Percentiles rank a stretch among this genome's conserved stretches.
These are phyloP conservation scores for honey bee (Apis mellifera) DNA, from an alignment of 1,140 invertebrate species.

Conservation along the genomic window DNA sequence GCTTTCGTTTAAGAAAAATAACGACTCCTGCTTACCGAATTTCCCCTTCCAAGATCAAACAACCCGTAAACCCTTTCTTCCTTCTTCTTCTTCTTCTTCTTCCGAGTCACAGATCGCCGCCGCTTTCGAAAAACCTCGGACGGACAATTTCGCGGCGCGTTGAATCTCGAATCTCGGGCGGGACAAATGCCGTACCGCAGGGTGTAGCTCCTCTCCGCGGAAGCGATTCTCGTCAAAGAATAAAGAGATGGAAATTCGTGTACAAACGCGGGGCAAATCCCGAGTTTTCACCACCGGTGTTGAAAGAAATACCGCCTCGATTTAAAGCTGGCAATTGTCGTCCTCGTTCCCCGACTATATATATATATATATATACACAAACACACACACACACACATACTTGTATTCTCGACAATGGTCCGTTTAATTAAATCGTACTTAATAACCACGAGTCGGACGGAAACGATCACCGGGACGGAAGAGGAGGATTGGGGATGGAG, in stretches of 20 bases:
- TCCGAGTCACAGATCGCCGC: background rate
- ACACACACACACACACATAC: no score
- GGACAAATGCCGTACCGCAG: background rate
- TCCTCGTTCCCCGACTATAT: no score
- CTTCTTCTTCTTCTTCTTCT: no score
- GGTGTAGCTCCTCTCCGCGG: no score
- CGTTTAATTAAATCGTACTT: slow-evolving; percentile 66
- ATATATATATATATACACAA: no score
- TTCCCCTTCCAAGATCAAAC: background rate
- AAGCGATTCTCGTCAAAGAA: background rate
- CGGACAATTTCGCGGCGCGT: background rate
- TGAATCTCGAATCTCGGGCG: background rate
- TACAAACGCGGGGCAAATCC: background rate
- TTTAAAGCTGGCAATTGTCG: no score
- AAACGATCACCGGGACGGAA: slow-evolving; percentile 18
- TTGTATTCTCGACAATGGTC: slow-evolving; percentile 34
- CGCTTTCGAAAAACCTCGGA: background rate
- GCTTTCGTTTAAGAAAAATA: slow-evolving; percentile 35
- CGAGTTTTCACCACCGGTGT: no score
- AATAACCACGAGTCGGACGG: slow-evolving; percentile 1
- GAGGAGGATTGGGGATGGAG: background rate
- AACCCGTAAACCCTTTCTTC: background rate
- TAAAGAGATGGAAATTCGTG: background rate
- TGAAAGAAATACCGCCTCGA: no score
- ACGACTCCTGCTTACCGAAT: slow-evolving; percentile 5